phyloP scores from a whole-genome alignment of 1,140 invertebrate species.

The Ladona fulva region DNA sequence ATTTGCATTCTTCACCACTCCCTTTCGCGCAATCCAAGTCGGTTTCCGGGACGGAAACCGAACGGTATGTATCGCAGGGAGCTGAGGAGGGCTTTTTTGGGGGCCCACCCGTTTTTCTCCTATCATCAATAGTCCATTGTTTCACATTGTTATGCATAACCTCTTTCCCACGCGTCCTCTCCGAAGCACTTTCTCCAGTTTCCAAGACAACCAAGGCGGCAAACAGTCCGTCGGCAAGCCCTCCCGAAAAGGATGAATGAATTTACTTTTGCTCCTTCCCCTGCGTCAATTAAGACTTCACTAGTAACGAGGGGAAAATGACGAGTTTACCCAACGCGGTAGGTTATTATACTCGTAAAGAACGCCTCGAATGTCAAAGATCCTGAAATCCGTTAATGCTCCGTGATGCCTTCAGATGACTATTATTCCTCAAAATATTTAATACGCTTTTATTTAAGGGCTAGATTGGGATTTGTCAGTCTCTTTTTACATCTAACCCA shows the following conservation, averaged over 20 bases:
- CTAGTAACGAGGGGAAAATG: too few species aligned
- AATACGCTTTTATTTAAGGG: too few species aligned
- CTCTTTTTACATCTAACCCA: too few species aligned
- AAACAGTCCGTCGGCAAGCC: not conserved
- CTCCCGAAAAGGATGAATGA: not conserved
- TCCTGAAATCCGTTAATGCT: too few species aligned
- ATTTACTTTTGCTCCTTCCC: too few species aligned
- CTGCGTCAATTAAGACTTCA: too few species aligned
- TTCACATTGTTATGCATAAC: conserved; percentile 2
- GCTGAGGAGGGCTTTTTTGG: not conserved
- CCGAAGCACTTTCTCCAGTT: not conserved
- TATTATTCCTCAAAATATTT: too few species aligned
- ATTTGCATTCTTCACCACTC: not conserved
- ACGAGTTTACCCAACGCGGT: too few species aligned
- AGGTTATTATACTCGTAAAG: too few species aligned
- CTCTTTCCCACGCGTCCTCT: not conserved
- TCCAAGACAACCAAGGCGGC: not conserved
- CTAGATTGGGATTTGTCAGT: too few species aligned
- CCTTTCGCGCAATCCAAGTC: not conserved
- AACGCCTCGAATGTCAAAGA: too few species aligned
- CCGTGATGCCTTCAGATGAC: too few species aligned
- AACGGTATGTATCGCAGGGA: not conserved
- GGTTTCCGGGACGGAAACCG: not conserved
- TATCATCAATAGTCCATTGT: not conserved
- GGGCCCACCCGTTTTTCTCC: not conserved